These are phyloP conservation scores for Stomorhina lunata DNA, from an alignment of 2,888 invertebrate genomes.

Conservation along the genomic window DNA sequence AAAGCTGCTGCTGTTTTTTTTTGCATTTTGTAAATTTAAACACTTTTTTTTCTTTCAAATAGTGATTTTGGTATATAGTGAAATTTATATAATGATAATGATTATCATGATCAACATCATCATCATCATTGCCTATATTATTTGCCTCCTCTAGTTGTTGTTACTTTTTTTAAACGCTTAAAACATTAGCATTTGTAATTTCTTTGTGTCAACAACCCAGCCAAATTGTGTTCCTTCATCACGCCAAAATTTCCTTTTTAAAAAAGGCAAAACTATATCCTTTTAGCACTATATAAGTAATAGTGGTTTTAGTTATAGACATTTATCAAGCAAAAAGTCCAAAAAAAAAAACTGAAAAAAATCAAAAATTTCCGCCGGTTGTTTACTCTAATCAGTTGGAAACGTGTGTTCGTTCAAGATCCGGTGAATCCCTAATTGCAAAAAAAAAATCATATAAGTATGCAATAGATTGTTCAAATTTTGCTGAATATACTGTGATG, in stretches of 20 bases:
- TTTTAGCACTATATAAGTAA: neutral
- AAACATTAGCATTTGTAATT: constrained; percentile 60
- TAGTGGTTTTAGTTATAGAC: constrained; percentile 19
- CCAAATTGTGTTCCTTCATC: constrained; percentile 36
- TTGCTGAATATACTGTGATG: neutral
- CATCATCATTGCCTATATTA: constrained; percentile 28
- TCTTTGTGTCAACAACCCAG: constrained; percentile 61
- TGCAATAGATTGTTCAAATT: neutral
- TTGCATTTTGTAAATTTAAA: constrained; percentile 50
- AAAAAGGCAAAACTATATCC: constrained; percentile 11
- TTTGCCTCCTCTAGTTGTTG: constrained; percentile 46
- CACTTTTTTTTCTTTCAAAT: constrained; percentile 20
- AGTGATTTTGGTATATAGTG: constrained; percentile 25
- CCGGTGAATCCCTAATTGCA: neutral
- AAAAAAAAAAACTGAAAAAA: constrained; percentile 6
- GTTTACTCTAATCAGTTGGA: constrained; percentile 3
- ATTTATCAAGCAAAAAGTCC: constrained; percentile 29
- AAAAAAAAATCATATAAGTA: no score
- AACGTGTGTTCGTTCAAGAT: neutral
- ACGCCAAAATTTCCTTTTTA: constrained; percentile 10
- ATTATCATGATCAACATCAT: constrained; percentile 15
- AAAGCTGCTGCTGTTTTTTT: constrained; percentile 18
- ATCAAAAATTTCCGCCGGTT: constrained; percentile 42
- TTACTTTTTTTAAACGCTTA: constrained; percentile 47
- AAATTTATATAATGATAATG: constrained; percentile 9